Evolutionary conservation across 2,888 invertebrate genomes (phyloP).

Genomic region (Microdon myrmicae): DNA sequence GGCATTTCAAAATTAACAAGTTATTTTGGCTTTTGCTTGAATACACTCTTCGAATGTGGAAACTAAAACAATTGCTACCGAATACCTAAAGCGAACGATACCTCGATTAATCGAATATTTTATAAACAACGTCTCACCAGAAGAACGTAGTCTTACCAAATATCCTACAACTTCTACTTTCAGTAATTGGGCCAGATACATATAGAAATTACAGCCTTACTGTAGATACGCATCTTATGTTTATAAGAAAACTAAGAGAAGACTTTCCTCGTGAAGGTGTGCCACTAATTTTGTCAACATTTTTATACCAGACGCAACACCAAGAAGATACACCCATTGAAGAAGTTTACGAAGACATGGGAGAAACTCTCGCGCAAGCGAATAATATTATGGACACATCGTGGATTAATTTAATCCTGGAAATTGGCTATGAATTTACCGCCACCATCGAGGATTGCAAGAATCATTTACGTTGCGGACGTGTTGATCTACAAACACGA

Average conservation of each 20-base stretch:
- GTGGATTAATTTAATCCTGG: conserved; percentile 88
- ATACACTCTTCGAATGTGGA: conserved; percentile 83
- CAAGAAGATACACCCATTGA: conserved; percentile 61
- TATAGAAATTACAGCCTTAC: conserved; percentile 73
- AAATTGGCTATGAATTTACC: conserved; percentile 90
- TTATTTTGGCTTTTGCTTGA: conserved; percentile 87
- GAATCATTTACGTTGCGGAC: conserved; percentile 83
- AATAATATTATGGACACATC: conserved; percentile 77
- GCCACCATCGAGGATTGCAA: conserved; percentile 88
- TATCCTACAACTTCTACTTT: conserved; percentile 84
- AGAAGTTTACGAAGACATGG: conserved; percentile 65
- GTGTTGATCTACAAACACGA: conserved; percentile 81
- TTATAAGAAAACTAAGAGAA: conserved; percentile 81
- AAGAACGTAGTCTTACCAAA: conserved; percentile 84
- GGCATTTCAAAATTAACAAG: conserved; percentile 90
- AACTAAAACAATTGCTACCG: conserved; percentile 77
- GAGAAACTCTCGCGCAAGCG: conserved; percentile 61
- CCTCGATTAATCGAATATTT: conserved; percentile 88
- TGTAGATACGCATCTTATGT: conserved; percentile 80
- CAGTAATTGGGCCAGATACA: conserved; percentile 70
- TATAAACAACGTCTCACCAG: conserved; percentile 70
- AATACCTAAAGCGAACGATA: conserved; percentile 83
- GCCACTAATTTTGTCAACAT: conserved; percentile 88
- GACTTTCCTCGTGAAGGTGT: conserved; percentile 91
- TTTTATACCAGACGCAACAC: conserved; percentile 72